Evolutionary conservation across 2,113 vertebrate species (phyloP).

Genomic region (Brachyhypopomus occidentalis): DNA sequence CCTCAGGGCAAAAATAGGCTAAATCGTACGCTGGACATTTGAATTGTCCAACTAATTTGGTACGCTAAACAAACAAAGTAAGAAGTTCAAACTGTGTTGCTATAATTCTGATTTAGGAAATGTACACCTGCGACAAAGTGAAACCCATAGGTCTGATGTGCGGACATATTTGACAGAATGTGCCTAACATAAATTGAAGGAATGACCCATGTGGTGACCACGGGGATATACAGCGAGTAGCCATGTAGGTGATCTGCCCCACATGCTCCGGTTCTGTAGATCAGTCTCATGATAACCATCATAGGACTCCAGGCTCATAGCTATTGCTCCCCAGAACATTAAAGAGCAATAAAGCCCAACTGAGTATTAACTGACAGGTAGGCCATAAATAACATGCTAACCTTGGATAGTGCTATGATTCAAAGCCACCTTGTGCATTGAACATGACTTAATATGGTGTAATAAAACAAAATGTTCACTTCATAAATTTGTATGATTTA

Average conservation of each 20-base stretch:
- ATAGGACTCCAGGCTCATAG: conserved; percentile 33
- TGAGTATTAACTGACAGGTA: conserved; percentile 59
- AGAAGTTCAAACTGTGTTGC: no score
- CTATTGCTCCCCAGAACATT: conserved; percentile 51
- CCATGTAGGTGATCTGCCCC: background rate
- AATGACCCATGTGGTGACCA: background rate
- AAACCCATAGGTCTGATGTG: background rate
- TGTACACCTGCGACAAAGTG: background rate
- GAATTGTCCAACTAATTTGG: no score
- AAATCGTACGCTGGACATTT: background rate
- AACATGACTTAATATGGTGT: conserved; percentile 73
- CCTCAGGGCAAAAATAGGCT: background rate
- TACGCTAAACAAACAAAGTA: no score
- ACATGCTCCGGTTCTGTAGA: conserved; percentile 9
- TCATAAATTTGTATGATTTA: conserved; percentile 75
- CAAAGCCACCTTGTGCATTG: conserved; percentile 65
- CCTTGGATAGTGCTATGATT: conserved; percentile 58
- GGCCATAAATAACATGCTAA: conserved; percentile 66
- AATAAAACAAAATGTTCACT: conserved; percentile 73
- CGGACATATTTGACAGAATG: background rate
- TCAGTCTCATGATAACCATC: conserved; percentile 48
- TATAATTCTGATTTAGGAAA: no score
- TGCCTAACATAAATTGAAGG: background rate
- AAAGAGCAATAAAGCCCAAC: conserved; percentile 56
- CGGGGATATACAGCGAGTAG: background rate